These are phyloP conservation scores for Heterotis niloticus DNA, from an alignment of 2,113 vertebrate species.

Conservation along the genomic window DNA sequence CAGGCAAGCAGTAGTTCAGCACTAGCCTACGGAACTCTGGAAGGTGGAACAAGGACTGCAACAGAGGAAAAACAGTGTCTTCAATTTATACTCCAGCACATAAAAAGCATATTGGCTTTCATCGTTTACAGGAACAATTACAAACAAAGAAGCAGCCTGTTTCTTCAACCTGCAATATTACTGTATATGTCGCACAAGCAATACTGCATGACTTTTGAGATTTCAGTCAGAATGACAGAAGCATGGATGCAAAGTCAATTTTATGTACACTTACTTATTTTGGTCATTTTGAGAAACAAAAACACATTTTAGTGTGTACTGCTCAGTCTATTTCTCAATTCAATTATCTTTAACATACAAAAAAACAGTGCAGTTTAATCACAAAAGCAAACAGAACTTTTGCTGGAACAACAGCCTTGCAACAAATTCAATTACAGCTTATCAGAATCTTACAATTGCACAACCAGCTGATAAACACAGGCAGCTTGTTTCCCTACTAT, in stretches of 20 bases:
- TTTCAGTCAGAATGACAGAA: not conserved
- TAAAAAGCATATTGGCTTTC: not conserved
- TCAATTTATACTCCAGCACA: not conserved
- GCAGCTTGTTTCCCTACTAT: constrained; percentile 14
- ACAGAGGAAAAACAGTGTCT: not conserved
- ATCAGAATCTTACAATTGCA: constrained; percentile 50
- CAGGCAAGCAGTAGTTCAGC: constrained; percentile 82
- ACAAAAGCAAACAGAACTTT: constrained; percentile 9
- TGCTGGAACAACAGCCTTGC: constrained; percentile 12
- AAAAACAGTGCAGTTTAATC: constrained; percentile 21
- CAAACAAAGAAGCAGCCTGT: not conserved
- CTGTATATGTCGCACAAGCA: not conserved
- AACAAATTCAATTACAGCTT: constrained; percentile 55
- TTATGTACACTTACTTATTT: not conserved
- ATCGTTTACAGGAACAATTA: not conserved
- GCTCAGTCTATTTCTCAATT: constrained; percentile 1
- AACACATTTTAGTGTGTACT: not conserved
- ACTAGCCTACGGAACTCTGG: constrained; percentile 88
- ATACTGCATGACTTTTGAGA: not conserved
- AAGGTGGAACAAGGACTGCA: constrained; percentile 91
- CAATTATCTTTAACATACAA: constrained; percentile 18
- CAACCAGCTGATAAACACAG: constrained; percentile 7
- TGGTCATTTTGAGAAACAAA: constrained; percentile 13
- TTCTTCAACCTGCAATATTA: not conserved
- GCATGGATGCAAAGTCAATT: constrained; percentile 4